Evolutionary conservation across 2,888 invertebrate genomes (phyloP), one percentile per base, ranked within the genome.

Genomic region (Augiades crinisus): DNA sequence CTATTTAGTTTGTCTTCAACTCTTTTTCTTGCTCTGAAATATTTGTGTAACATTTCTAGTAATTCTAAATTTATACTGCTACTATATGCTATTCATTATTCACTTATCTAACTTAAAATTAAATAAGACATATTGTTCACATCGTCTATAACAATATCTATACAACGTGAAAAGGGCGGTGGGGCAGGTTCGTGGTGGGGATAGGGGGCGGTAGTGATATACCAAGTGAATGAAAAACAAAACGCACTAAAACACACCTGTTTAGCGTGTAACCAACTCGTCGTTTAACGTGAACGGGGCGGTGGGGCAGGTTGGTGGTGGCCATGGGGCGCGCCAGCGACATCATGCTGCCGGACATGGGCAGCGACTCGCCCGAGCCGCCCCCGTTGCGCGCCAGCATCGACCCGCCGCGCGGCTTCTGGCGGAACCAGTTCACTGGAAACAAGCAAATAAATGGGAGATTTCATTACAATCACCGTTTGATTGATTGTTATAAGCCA

Each of bases 1-100:
- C 95, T 93, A 70, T 93, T 96, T 52, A 98, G 90, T 63, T 98
- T 94, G 70, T 97, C 96, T 84, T 98, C 98, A 67, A 98, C 95
- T 64, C 97, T 90, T 62, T 96, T 93, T 68, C 96, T 93, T 1
- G 97, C 97, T 70, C 95, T 95, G 75, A 14, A 24, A 46, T n/a
- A 45, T 10, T 12, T 1, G 12, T 5, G 27, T 10, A 19, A 4
- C 3, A 4, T 19, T 5, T 19, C 5, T 19, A 19, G 19, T 19
- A 19, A 4, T 19, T 2, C 5, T 19, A 3, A 19, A 19, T 19
- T 19, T 19, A 19, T n/a, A n/a, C n/a, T n/a, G n/a, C n/a, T n/a
- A n/a, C n/a, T n/a, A n/a, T n/a, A n/a, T n/a, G n/a, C n/a, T n/a
- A n/a, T n/a, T n/a, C n/a, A n/a, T n/a, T n/a, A n/a, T n/a, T n/a